Evolutionary conservation across 2,797 vertebrate species (phyloP), one percentile per base, ranked within the genome.

Genomic region (Chaenodraco wilsoni): DNA sequence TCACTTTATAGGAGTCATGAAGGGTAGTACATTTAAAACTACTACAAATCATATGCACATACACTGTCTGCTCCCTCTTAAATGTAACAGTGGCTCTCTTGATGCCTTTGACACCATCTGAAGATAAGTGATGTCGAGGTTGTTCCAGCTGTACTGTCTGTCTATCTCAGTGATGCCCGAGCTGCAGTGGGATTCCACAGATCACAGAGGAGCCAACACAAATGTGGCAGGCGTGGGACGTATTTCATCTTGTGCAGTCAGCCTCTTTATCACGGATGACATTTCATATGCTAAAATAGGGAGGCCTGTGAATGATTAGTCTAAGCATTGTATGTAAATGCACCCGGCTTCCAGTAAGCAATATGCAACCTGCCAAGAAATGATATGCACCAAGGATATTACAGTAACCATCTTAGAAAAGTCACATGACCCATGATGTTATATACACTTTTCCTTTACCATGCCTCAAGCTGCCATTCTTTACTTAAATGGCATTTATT

Each of bases 51-150:
- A 19, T n/a, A 11, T 3, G 1, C 17, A 15, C 37, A 16, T 15
- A 4, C 14, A 16, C 44, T 6, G 33, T 27, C 61, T 27, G 50
- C 45, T 62, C 50, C 54, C 46, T 17, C n/a, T 12, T 33, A 33
- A 59, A 48, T 57, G 50, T 61, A 62, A 43, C n/a, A 27, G 48
- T 37, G 49, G 44, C 57, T 60, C 17, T 55, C 46, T 3, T 5
- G 7, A 69, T 45, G 69, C 62, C 19, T 65, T 72, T 57, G 31
- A 72, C 73, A 52, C 46, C 27, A 70, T 66, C 67, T 72, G 37
- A 79, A 72, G 72, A 70, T 54, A 50, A 78, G 65, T 65, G 61
- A 70, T 66, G 64, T 74, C 19, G 49, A 69, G 19, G 52, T 62
- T 59, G 33, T 69, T 84, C 61, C 37, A 69, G 64, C 41, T 78